Evolutionary conservation across 2,888 invertebrate genomes (phyloP).

Genomic region (Thera obeliscata): DNA sequence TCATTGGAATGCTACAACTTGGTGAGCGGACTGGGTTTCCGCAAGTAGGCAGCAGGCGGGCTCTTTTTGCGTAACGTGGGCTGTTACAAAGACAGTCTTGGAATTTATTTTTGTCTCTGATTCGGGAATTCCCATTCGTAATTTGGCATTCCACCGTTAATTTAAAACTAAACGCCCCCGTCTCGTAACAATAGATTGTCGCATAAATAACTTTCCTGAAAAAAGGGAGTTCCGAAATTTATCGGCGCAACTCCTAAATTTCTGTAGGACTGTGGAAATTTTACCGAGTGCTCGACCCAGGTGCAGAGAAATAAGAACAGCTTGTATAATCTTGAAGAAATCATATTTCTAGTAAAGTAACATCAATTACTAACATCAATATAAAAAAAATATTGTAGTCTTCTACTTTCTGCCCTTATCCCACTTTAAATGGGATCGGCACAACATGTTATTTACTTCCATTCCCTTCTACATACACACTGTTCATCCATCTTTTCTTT

Average conservation of each 20-base stretch:
- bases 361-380: too few relatives aligned
- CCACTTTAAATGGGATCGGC: too few relatives aligned
- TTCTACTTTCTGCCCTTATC: too few relatives aligned
- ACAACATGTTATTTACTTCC: too few relatives aligned
- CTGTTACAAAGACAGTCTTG: not conserved
- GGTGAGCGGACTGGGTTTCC: too few relatives aligned
- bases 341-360: too few relatives aligned
- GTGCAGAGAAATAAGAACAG: not conserved
- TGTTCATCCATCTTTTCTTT: too few relatives aligned
- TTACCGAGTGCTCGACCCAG: slow-evolving; percentile 30
- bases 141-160: slow-evolving; percentile 71
- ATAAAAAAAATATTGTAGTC: too few relatives aligned
- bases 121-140: slow-evolving; percentile 44
- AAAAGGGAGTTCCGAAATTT: slow-evolving; percentile 60
- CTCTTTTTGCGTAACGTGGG: too few relatives aligned
- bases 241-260: slow-evolving; percentile 44
- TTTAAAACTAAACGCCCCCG: slow-evolving; percentile 72
- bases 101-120: slow-evolving; percentile 39
- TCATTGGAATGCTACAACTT: too few relatives aligned
- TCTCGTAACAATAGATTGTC: slow-evolving; percentile 66
- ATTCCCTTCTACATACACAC: too few relatives aligned
- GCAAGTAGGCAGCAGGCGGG: too few relatives aligned
- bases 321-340: not conserved
- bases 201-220: slow-evolving; percentile 72
- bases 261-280: slow-evolving; percentile 36